phyloP scores from a whole-genome alignment of 2,113 vertebrate genomes.

The Dipodomys merriami region DNA sequence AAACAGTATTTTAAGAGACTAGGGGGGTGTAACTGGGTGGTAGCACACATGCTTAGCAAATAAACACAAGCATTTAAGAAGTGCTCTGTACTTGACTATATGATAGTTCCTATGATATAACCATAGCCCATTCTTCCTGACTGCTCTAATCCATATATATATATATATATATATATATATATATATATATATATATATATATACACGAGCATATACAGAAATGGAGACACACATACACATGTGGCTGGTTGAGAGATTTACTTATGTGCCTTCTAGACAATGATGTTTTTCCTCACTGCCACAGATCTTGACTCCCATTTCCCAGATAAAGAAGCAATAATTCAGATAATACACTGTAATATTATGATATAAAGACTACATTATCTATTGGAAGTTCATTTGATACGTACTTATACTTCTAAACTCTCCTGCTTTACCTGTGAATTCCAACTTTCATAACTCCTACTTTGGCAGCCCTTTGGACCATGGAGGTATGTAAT shows the following conservation, averaged over 20 bases:
- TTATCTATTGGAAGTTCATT: constrained; percentile 5
- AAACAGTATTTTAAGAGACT: background rate
- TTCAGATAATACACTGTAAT: background rate
- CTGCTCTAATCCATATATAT: background rate
- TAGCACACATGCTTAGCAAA: background rate
- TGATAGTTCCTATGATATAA: too few species aligned
- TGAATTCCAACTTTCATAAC: background rate
- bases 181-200: too few species aligned
- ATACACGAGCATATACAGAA: too few species aligned
- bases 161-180: too few species aligned
- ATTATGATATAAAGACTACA: background rate
- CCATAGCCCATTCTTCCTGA: background rate
- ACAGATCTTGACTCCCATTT: constrained; percentile 8
- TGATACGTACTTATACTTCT: background rate
- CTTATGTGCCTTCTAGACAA: constrained; percentile 26
- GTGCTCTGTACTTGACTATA: background rate
- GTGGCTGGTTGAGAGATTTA: background rate
- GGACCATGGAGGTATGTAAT: background rate
- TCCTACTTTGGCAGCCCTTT: background rate
- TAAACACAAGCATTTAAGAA: background rate
- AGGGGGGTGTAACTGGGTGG: background rate
- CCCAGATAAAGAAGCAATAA: background rate
- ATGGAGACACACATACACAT: too few species aligned
- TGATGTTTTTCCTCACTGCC: constrained; percentile 8
- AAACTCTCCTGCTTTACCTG: background rate